Evolutionary conservation across 2,888 invertebrate genomes (phyloP).

Genomic region (Spilarctia lutea): DNA sequence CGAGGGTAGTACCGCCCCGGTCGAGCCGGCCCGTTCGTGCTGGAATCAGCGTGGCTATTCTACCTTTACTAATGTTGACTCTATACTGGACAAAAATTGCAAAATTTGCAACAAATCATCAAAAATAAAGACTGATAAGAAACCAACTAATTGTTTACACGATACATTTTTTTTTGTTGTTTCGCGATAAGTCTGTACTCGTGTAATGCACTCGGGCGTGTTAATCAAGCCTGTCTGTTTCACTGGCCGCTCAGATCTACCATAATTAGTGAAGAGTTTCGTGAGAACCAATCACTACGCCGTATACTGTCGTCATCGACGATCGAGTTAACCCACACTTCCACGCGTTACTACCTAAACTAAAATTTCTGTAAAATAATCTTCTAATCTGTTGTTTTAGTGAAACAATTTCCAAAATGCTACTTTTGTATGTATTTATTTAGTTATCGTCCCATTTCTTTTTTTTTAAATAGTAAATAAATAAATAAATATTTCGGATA

Average conservation of each 20-base stretch:
- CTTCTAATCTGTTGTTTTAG: too few species aligned
- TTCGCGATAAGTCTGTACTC: neutral
- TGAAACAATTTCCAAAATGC: too few species aligned
- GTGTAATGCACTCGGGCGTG: constrained; percentile 2
- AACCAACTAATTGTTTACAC: constrained; percentile 9
- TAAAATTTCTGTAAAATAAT: too few species aligned
- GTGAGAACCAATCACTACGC: neutral
- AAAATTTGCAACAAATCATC: constrained; percentile 3
- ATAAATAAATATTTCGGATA: too few species aligned
- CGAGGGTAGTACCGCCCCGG: too few species aligned
- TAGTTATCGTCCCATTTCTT: too few species aligned
- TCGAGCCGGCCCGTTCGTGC: too few species aligned
- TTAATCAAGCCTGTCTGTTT: neutral
- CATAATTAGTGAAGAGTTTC: neutral
- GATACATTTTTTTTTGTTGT: constrained; percentile 15
- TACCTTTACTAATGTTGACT: neutral
- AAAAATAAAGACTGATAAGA: constrained; percentile 8
- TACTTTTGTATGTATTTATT: too few species aligned
- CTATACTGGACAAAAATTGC: constrained; percentile 4
- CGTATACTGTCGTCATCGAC: neutral
- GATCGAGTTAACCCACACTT: neutral
- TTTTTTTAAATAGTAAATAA: too few species aligned
- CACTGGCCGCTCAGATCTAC: neutral
- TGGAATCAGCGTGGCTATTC: too few species aligned
- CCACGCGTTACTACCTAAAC: too few species aligned